phyloP scores from a whole-genome alignment of 2,113 vertebrate genomes.

The Orycteropus afer region DNA sequence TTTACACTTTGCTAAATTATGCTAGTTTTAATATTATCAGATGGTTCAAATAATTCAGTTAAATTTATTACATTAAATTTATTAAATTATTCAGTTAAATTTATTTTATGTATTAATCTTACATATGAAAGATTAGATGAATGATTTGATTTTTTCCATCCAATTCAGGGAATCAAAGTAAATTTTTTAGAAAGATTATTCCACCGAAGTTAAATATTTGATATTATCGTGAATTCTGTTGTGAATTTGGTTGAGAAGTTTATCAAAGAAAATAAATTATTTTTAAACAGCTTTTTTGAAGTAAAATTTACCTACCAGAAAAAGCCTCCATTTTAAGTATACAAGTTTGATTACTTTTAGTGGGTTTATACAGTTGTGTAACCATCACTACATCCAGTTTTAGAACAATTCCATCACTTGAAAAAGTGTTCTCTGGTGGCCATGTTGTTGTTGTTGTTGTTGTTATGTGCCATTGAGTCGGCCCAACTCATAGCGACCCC shows the following conservation, averaged over 20 bases:
- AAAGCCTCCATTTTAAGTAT: background rate
- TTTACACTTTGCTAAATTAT: background rate
- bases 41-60: background rate
- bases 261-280: background rate
- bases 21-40: background rate
- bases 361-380: background rate
- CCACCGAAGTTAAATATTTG: background rate
- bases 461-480: too few species aligned
- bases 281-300: background rate
- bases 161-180: background rate
- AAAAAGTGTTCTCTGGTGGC: background rate
- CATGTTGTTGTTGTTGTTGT: too few species aligned
- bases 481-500: too few species aligned
- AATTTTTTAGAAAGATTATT: background rate
- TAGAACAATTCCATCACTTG: background rate
- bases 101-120: too few species aligned
- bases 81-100: background rate
- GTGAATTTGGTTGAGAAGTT: conserved; percentile 34
- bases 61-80: background rate
- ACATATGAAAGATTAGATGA: too few species aligned
- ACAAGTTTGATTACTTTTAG: background rate
- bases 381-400: background rate
- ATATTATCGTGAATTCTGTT: background rate
- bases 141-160: background rate
- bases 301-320: background rate